Evolutionary conservation across 2,113 vertebrate species (phyloP).

Genomic region (Bubalus kerabau): DNA sequence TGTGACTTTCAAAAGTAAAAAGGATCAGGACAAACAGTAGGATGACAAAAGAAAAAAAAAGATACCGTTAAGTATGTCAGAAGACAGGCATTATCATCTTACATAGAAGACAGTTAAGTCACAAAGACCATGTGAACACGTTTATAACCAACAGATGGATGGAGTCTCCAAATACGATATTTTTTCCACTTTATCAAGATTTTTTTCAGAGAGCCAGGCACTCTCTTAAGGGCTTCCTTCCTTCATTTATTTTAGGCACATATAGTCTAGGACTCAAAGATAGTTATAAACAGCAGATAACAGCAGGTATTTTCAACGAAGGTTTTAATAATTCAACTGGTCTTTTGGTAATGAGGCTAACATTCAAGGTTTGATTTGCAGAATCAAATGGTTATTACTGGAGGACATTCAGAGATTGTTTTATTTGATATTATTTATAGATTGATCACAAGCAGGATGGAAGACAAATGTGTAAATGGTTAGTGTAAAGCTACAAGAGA

Average conservation of each 20-base stretch:
- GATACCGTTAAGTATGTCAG: neutral
- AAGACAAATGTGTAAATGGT: neutral
- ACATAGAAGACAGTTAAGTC: neutral
- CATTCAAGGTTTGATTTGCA: neutral
- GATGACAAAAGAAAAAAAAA: neutral
- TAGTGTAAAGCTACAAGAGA: neutral
- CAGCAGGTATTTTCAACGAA: neutral
- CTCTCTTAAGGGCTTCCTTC: neutral
- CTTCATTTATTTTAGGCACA: neutral
- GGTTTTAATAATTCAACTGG: neutral
- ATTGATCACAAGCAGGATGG: neutral
- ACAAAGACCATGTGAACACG: neutral
- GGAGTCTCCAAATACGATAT: neutral
- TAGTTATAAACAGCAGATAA: neutral
- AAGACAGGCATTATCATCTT: neutral
- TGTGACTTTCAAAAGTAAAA: neutral
- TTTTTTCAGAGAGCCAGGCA: neutral
- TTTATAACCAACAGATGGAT: neutral
- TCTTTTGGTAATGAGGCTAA: neutral
- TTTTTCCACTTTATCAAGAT: neutral
- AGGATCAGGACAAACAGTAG: neutral
- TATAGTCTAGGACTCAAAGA: neutral
- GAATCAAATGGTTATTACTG: neutral
- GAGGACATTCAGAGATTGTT: neutral
- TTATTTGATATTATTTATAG: neutral